Evolutionary conservation across 2,113 vertebrate genomes (phyloP).

Genomic region (Dinomys branickii): DNA sequence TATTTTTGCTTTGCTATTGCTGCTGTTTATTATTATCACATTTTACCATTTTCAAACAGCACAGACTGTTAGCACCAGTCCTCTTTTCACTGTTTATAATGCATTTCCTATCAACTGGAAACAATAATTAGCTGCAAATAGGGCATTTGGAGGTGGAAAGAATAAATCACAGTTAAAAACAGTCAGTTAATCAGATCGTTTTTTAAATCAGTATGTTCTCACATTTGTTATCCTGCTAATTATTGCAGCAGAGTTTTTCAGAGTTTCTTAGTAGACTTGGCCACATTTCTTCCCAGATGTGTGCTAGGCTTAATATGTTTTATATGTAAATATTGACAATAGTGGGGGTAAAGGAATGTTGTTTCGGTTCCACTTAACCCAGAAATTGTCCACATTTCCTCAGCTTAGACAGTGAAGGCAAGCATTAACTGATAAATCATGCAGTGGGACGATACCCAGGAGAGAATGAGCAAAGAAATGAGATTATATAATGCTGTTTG

Average conservation of each 20-base stretch:
- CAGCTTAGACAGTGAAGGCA: slow-evolving; percentile 36
- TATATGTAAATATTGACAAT: slow-evolving; percentile 75
- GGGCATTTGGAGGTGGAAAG: slow-evolving; percentile 42
- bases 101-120: slow-evolving; percentile 35
- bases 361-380: slow-evolving; percentile 75
- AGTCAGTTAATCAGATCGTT: slow-evolving; percentile 63
- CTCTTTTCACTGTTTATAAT: neutral
- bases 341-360: slow-evolving; percentile 47
- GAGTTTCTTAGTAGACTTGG: slow-evolving; percentile 66
- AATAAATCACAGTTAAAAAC: slow-evolving; percentile 64
- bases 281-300: slow-evolving; percentile 78
- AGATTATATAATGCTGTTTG: neutral
- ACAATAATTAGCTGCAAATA: slow-evolving; percentile 40
- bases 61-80: neutral
- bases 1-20: neutral
- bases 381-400: slow-evolving; percentile 63
- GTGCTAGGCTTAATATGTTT: slow-evolving; percentile 66
- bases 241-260: slow-evolving; percentile 72
- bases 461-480: neutral
- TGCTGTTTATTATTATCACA: neutral
- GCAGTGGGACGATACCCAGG: neutral
- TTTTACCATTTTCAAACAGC: neutral
- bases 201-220: slow-evolving; percentile 69
- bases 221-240: slow-evolving; percentile 78
- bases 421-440: slow-evolving; percentile 58